These are phyloP conservation scores for Mixornis gularis DNA, from an alignment of 2,113 vertebrate genomes.

Conservation along the genomic window DNA sequence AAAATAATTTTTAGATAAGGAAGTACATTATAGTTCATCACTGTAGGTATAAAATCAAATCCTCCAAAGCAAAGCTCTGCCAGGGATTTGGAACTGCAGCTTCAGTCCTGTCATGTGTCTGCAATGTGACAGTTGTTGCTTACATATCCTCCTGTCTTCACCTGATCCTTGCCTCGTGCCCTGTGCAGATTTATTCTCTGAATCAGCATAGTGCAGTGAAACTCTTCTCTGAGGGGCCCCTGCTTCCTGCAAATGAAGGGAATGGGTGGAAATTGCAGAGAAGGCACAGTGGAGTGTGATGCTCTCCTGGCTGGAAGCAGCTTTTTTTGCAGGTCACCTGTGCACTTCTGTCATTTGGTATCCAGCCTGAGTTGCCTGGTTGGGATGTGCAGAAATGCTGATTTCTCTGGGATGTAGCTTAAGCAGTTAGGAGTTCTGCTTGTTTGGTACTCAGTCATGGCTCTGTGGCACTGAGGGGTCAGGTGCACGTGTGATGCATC, in stretches of 20 bases:
- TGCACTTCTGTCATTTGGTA: neutral
- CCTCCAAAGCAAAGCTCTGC: neutral
- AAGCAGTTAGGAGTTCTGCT: neutral
- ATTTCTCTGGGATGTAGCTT: neutral
- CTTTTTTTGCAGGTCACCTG: neutral
- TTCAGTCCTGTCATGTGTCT: neutral
- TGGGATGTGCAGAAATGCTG: neutral
- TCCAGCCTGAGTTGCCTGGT: neutral
- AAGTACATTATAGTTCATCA: neutral
- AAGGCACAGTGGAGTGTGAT: neutral
- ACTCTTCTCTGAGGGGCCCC: neutral
- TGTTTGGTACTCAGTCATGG: rapidly evolving
- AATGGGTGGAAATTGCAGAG: neutral
- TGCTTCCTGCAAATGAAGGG: neutral
- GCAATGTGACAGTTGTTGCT: neutral
- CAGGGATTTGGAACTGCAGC: neutral
- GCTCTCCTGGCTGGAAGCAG: neutral
- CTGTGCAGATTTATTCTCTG: neutral
- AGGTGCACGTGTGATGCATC: neutral
- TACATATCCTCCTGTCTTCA: neutral
- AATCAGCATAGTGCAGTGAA: rapidly evolving
- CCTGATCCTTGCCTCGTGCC: neutral
- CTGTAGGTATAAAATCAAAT: neutral
- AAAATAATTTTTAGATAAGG: neutral
- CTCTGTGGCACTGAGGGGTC: neutral